These are phyloP conservation scores for Nomia melanderi DNA, from an alignment of 1,140 invertebrate genomes.

Conservation along the genomic window DNA sequence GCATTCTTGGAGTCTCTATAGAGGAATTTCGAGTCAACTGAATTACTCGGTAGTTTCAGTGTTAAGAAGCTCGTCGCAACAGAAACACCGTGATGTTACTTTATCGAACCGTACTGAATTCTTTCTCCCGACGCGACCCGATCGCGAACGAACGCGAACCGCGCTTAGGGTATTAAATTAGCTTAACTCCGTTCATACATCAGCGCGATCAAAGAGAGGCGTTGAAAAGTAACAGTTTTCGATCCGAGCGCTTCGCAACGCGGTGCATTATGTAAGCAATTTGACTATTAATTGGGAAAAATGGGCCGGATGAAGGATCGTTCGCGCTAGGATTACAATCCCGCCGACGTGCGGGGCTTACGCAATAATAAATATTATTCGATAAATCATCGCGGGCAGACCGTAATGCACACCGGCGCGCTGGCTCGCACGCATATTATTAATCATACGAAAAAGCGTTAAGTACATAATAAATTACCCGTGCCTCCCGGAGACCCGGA, in stretches of 20 bases:
- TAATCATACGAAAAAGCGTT: constrained; percentile 49
- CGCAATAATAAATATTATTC: constrained; percentile 35
- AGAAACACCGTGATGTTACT: too few relatives aligned
- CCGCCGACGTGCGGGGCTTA: constrained; percentile 9
- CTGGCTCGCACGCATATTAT: constrained; percentile 27
- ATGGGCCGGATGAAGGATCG: constrained; percentile 3
- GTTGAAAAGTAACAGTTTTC: constrained; percentile 1
- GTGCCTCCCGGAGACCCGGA: constrained; percentile 18
- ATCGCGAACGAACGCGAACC: neutral
- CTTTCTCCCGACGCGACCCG: too few relatives aligned
- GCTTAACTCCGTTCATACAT: neutral
- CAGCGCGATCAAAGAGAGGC: neutral
- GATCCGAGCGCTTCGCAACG: neutral
- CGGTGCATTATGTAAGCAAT: neutral
- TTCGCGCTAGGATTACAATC: constrained; percentile 26
- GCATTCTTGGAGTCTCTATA: too few relatives aligned
- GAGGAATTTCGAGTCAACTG: too few relatives aligned
- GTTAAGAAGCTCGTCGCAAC: too few relatives aligned
- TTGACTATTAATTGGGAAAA: constrained; percentile 10
- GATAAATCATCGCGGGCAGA: constrained; percentile 40
- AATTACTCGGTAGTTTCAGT: too few relatives aligned
- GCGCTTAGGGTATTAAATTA: neutral
- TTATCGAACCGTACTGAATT: too few relatives aligned
- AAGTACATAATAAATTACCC: constrained; percentile 50
- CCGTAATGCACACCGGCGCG: neutral